Evolutionary conservation across 2,113 vertebrate genomes (phyloP).

Genomic region (Motacilla tschutschensis): DNA sequence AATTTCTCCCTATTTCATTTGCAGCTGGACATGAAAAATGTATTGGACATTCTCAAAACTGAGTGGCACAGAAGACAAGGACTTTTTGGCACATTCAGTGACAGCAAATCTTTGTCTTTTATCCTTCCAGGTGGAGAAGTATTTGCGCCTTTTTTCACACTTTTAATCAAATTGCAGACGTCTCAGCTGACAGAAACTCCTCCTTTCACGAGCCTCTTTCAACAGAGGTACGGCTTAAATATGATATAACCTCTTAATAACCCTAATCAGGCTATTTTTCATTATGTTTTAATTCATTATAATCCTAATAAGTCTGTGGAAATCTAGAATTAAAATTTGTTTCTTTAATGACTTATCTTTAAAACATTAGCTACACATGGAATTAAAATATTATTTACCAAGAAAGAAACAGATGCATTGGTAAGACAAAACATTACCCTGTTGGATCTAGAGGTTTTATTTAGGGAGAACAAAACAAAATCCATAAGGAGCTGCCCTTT

Average conservation of each 20-base stretch:
- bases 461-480: constrained; percentile 14
- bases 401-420: not conserved
- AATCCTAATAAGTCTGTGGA: constrained; percentile 30
- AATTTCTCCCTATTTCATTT: not conserved
- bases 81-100: not conserved
- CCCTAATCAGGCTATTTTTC: constrained; percentile 45
- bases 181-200: constrained; percentile 5
- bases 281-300: constrained; percentile 43
- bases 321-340: constrained; percentile 39
- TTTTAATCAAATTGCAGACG: constrained; percentile 1
- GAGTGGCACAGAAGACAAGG: not conserved
- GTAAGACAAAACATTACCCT: not conserved
- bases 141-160: not conserved
- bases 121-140: constrained; percentile 1
- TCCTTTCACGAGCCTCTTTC: constrained; percentile 11
- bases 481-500: constrained; percentile 1
- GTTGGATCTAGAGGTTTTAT: not conserved
- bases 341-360: constrained; percentile 40
- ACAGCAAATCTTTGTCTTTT: constrained; percentile 20
- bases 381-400: constrained; percentile 45
- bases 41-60: not conserved
- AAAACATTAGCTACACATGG: constrained; percentile 14
- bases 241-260: constrained; percentile 46
- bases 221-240: constrained; percentile 20
- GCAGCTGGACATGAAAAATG: not conserved